Base-by-base conservation (phyloP, 2,888 invertebrate species). In the Trichogramma dendrolimi region DNA sequence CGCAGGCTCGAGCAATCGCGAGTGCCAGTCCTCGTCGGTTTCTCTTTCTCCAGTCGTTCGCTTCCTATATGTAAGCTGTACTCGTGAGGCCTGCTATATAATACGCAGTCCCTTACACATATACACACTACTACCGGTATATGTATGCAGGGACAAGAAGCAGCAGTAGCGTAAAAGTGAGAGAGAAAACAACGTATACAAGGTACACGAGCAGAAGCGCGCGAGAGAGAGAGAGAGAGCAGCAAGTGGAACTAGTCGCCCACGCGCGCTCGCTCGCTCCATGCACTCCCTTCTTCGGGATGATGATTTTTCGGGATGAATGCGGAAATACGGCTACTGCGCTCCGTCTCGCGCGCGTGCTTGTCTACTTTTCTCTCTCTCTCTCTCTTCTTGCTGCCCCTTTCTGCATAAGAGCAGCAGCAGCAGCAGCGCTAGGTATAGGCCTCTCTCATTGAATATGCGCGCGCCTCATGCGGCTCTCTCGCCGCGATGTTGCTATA, bases 241-340 rank as follows among this genome's bases (percentile, higher is more conserved):
- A 55, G 63, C 64, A 55, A 57, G 60, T 61, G 48, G 47, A 52
- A 51, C 64, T 54, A 58, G 58, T 48, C 71, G 66, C 72, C 70
- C 70, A 69, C 72, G 69, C 71, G 49, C n/a, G 47, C 40, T 47
- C 39, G 40, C 27, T 14, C 14, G 14, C 14, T 14, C 14, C 27
- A 27, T 11, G 48, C 44, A 10, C 5, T 38, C 5, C 38, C 43
- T 43, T 43, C 54, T 38, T 14, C 55, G 7, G 55, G 44, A 46
- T 11, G 44, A 11, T 48, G 43, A 57, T 57, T 57, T 57, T 57
- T 61, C 61, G 61, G 42, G 49, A 14, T 48, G 54, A 2, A 40
- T n/a, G 44, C 58, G 57, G 59, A 58, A 67, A 64, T 56, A 38
- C 43, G 55, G 14, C 11, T 42, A 42, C 41, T 11, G 38, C 7